Evolutionary conservation across 2,797 vertebrate species (phyloP).

Genomic region (Sebastes oblongus): DNA sequence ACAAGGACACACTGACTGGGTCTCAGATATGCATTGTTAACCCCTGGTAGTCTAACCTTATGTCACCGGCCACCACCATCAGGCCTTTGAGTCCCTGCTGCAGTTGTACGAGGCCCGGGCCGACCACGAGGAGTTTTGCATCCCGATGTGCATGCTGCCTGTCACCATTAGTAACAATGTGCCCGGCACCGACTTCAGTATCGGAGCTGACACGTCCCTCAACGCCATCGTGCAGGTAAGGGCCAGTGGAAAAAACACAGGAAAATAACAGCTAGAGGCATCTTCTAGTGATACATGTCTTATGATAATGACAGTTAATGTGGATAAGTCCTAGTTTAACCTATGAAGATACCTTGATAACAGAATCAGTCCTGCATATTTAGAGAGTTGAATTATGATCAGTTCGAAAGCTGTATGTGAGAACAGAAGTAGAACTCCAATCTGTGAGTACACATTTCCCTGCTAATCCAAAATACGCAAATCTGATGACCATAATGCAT

Average conservation of each 20-base stretch:
- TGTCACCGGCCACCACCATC: constrained; percentile 69
- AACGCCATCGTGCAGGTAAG: constrained; percentile 94
- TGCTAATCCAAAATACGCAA: neutral
- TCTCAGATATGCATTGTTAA: constrained; percentile 21
- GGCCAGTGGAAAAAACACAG: neutral
- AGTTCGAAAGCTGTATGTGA: neutral
- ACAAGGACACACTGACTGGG: neutral
- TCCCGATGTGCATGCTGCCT: constrained; percentile 90
- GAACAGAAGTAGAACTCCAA: constrained; percentile 1
- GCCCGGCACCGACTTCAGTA: constrained; percentile 89
- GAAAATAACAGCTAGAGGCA: neutral
- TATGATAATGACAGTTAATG: neutral
- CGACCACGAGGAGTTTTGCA: constrained; percentile 85
- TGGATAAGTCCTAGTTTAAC: neutral
- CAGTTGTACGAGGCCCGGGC: constrained; percentile 83
- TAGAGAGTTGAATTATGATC: neutral
- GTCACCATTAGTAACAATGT: constrained; percentile 95
- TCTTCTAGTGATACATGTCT: neutral
- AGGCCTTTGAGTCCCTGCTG: constrained; percentile 87
- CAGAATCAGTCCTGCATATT: neutral
- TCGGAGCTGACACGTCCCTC: constrained; percentile 90
- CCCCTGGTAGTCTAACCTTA: constrained; percentile 70
- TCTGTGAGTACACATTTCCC: constrained; percentile 31
- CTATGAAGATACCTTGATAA: neutral
- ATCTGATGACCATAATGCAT: neutral